Evolutionary conservation across 1,140 invertebrate genomes (phyloP), one percentile per base, ranked within the genome.

Genomic region (Portunus trituberculatus): DNA sequence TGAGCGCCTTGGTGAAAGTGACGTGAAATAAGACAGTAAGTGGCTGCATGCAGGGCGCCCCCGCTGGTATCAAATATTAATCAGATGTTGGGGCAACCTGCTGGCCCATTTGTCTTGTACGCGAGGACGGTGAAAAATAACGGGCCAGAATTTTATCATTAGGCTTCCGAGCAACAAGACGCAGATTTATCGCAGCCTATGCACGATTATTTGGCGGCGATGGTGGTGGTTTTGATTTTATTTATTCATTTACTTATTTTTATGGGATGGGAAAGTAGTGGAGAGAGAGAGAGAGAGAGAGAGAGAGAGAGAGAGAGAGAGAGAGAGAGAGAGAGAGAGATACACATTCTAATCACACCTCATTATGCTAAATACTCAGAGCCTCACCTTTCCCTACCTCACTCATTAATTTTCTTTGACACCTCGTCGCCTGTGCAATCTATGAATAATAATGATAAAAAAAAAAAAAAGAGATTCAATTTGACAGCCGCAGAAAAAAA

Each of bases 211-310:
- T 39, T 39, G 16, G 52, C 16, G 52, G 52, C 16, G 10, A 59
- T 14, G 52, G 52, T 59, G 52, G 16, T 12, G 52, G 83, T 29
- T 31, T 86, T 10, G 28, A 25, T 86, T 86, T 86, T 86, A 31
- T 25, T 39, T 86, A 3, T 86, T 86, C 20, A 84, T 84, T 86
- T 86, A 0, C n/a, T 29, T 12, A 4, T 86, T 14, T 86, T 25
- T 59, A 10, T 59, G 12, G 83, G 12, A 20, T 25, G 83, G 12
- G 83, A 28, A 20, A 4, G 83, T 25, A 20, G 12, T 10, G 25
- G 83, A 86, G 16, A 86, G 83, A 86, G 83, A 86, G 83, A 86
- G 83, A 86, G 83, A 86, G 83, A 86, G 83, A 86, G 83, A 86
- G 83, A 86, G 83, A 86, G 83, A 39, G 28, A 86, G 83, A 86